Conservation (phyloP, 2,113 vertebrate genomes). For the Tragulus kanchil region DNA sequence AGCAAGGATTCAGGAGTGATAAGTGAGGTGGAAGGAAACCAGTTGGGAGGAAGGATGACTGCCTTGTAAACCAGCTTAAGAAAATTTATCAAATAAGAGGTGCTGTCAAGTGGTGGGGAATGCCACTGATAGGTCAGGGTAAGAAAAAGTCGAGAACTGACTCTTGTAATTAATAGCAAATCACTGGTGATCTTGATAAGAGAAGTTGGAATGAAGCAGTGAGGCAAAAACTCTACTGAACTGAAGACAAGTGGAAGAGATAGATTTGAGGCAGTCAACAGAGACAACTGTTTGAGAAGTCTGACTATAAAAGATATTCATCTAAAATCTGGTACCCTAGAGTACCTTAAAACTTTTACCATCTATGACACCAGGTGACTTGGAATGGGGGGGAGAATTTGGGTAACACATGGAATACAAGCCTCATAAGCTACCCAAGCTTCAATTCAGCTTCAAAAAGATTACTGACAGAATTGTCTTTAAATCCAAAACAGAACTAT, state of each 20-base stretch:
- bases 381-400: not conserved
- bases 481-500: slow-evolving; percentile 54
- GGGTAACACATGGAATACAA: not conserved
- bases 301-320: not conserved
- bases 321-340: not conserved
- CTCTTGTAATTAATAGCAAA: not conserved
- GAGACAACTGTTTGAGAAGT: not conserved
- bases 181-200: not conserved
- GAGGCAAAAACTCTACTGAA: not conserved
- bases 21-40: not conserved
- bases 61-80: not conserved
- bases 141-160: not conserved
- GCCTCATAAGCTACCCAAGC: not conserved
- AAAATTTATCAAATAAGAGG: not conserved
- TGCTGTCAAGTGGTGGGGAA: not conserved
- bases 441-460: slow-evolving; percentile 32
- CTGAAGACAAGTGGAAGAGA: slow-evolving; percentile 11
- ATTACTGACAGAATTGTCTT: slow-evolving; percentile 39
- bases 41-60: not conserved
- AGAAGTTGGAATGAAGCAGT: not conserved
- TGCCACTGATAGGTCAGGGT: not conserved
- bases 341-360: slow-evolving; percentile 24
- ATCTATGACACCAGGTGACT: not conserved
- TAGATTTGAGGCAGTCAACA: not conserved
- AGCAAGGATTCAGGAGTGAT: not conserved